Evolutionary conservation across 2,888 invertebrate genomes (phyloP).

Genomic region (Molanna angustata): DNA sequence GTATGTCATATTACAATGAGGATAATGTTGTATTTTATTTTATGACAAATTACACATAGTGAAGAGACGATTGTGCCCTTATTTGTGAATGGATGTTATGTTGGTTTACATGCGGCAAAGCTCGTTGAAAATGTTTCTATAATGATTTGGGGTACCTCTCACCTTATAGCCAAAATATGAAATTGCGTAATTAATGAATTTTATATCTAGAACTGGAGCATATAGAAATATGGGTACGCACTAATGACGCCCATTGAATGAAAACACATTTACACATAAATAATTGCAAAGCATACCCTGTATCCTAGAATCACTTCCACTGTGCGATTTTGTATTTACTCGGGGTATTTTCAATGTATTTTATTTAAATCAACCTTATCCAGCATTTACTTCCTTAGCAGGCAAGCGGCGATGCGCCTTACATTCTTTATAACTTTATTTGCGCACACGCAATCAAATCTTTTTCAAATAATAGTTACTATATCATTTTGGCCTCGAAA

Average conservation of each 20-base stretch:
- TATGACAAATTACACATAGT: conserved; percentile 13
- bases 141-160: conserved; percentile 31
- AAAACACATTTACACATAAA: conserved; percentile 68
- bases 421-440: conserved; percentile 39
- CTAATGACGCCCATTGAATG: conserved; percentile 40
- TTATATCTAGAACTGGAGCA: conserved; percentile 31
- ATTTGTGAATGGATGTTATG: conserved; percentile 8
- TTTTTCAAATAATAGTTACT: conserved; percentile 34
- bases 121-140: conserved; percentile 17
- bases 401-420: conserved; percentile 31
- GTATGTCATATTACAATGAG: conserved; percentile 20
- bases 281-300: conserved; percentile 94
- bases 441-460: conserved; percentile 37
- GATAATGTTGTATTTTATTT: conserved; percentile 13
- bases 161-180: conserved; percentile 30
- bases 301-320: conserved; percentile 83
- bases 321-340: conserved; percentile 52
- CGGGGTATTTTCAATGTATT: conserved; percentile 32
- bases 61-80: conserved; percentile 28
- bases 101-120: conserved; percentile 8
- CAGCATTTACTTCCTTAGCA: conserved; percentile 31
- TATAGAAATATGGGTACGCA: conserved; percentile 39
- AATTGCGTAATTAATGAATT: conserved; percentile 30
- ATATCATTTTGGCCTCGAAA: conserved; percentile 51
- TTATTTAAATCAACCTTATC: conserved; percentile 31